A percentile compares a stretch with the other conserved stretches of the same genome.
These are phyloP conservation scores for Macaria notata DNA, from an alignment of 2,888 invertebrate genomes.

Conservation along the genomic window DNA sequence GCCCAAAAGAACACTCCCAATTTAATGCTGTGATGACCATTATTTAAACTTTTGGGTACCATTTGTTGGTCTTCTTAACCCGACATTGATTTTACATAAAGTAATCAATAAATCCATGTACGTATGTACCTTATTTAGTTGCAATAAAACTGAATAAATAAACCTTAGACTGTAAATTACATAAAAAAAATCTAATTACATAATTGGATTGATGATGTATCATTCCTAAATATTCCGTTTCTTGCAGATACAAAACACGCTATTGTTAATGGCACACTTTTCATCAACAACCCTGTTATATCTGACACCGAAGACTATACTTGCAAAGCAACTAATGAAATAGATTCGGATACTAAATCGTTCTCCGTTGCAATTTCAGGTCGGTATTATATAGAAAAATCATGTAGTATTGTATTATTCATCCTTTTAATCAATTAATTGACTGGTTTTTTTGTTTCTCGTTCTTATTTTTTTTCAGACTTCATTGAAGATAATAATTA, in stretches of 20 bases:
- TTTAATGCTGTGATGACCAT: no score
- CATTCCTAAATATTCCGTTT: no score
- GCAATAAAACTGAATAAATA: no score
- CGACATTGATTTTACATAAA: neutral
- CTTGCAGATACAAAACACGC: constrained; percentile 26
- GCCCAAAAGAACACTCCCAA: no score
- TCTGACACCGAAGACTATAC: constrained; percentile 24
- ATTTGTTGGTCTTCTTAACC: neutral
- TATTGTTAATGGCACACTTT: constrained; percentile 19
- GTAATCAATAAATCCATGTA: no score
- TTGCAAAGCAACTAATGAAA: constrained; percentile 32
- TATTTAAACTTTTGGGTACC: neutral
- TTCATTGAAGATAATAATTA: constrained; percentile 1
- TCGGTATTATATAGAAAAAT: constrained; percentile 7
- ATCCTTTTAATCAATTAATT: no score
- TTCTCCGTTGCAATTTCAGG: constrained; percentile 22
- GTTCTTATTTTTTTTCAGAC: constrained; percentile 10
- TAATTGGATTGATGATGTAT: no score
- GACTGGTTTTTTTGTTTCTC: no score
- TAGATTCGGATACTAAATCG: constrained; percentile 20
- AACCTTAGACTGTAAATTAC: no score
- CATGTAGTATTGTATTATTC: no score
- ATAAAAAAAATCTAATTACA: no score
- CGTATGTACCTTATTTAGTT: no score
- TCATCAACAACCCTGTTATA: constrained; percentile 28